Base-by-base conservation (phyloP, 2,113 vertebrate species). In the Ondatra zibethicus region DNA sequence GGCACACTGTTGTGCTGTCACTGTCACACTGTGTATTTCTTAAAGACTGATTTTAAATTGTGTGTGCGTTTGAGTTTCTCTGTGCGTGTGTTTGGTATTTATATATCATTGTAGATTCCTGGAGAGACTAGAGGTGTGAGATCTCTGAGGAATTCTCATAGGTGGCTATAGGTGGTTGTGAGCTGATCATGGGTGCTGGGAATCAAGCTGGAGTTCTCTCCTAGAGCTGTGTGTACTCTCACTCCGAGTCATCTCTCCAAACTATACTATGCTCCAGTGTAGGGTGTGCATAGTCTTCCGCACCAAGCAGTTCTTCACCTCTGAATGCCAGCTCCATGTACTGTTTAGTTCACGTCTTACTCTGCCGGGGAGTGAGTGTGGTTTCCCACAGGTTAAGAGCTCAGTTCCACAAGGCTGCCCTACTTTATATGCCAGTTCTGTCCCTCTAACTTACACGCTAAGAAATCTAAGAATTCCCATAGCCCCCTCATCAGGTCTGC, bases 401-500 rank as follows among this genome's bases (percentile, higher is more conserved):
- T 21, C 19, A 7, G 36, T 25, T 29, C 55, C 52, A 84, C 65
- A 31, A 63, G 31, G n/a, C 36, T 31, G 29, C 14, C 29, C 4
- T 13, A 31, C 85, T 58, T 84, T 6, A 23, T 21, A 47, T 45
- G 19, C 21, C 9, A 9, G 3, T 63, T 68, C 4, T 45, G 65
- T 58, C 29, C 76, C 58, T 82, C 8, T 73, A 55, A 84, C 7
- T 1, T n/a, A 50, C 0, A 42, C n/a, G 17, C 1, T 75, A 1
- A 11, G 39, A 80, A 80, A 61, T 50, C 55, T 27, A 12, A 47
- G 29, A 63, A 13, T 65, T 52, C 58, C n/a, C 33, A 16, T 1
- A 92, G 14, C 39, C 23, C 2, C 27, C 58, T 29, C 45, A 13
- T 3, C 4, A 0, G 3, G 75, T 36, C 88, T 1, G 2, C 2